These are phyloP conservation scores for Eudasyphora cyanicolor DNA, from an alignment of 2,888 invertebrate species.

Conservation along the genomic window DNA sequence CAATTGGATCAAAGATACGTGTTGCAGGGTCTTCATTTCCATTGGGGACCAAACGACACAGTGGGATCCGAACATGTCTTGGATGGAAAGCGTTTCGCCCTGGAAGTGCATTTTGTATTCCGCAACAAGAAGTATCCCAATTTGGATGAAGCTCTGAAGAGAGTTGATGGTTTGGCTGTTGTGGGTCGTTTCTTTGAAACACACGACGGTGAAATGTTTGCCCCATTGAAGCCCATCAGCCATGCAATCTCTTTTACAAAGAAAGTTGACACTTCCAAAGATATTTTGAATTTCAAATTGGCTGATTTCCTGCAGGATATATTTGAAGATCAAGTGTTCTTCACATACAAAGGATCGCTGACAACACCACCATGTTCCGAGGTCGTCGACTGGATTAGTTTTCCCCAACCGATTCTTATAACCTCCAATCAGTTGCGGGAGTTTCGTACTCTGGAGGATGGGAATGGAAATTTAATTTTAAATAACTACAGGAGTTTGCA, in stretches of 20 bases:
- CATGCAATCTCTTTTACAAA: conserved; percentile 22
- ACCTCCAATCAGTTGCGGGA: not conserved
- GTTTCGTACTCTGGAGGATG: not conserved
- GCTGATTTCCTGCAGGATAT: conserved; percentile 50
- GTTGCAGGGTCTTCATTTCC: not conserved
- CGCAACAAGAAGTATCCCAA: not conserved
- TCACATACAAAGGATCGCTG: conserved; percentile 82
- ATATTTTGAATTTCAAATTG: conserved; percentile 42
- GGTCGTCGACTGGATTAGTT: conserved; percentile 86
- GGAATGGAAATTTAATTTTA: not conserved
- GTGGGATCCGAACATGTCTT: not conserved
- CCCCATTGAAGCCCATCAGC: conserved; percentile 36
- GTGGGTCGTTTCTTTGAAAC: not conserved
- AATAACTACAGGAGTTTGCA: not conserved
- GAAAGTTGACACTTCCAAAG: not conserved
- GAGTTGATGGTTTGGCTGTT: not conserved
- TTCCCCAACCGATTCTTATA: conserved; percentile 76
- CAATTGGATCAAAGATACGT: not conserved
- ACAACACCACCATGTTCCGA: conserved; percentile 88
- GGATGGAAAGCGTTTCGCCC: not conserved
- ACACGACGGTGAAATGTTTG: not conserved
- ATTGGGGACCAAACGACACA: not conserved
- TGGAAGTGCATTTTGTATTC: not conserved
- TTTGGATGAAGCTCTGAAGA: not conserved
- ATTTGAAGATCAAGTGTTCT: conserved; percentile 70